Base-by-base conservation (phyloP, 2,797 vertebrate genomes). In the Microhierax caerulescens region DNA sequence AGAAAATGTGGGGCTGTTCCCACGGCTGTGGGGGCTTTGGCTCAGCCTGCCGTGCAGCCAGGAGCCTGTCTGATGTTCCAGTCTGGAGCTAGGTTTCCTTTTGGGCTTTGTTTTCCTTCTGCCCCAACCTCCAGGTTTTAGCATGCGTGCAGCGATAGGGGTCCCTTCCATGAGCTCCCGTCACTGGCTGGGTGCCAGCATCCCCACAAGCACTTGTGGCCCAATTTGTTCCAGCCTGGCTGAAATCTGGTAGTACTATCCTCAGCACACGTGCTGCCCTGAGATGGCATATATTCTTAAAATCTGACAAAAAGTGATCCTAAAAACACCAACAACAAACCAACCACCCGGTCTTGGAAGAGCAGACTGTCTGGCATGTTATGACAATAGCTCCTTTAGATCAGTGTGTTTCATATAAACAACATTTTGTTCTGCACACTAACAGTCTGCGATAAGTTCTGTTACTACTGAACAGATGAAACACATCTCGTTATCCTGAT, bases 371-470 rank as follows among this genome's bases (percentile, higher is more conserved):
- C 14, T 9, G 70, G 39, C 6, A 1, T 83, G 45, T 94, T 95
- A 87, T 81, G 74, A 93, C 83, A 96, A 56, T 21, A 94, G 48
- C 37, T 93, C 60, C 59, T 95, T 95, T 88, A 92, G 63, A 92
- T 86, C 85, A 78, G 37, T 15, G 16, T 89, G 68, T 94, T 98
- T 96, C 88, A 87, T 93, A 93, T 88, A 84, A 97, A 78, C 30
- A 87, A 45, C 12, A 67, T 92, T 94, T 95, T 96, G 54, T 68
- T 88, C 67, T 56, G 21, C 36, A 65, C 23, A 59, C 19, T 95
- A 96, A 85, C 72, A 95, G 53, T 41, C 78, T 75, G 63, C 92
- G 83, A 84, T 89, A 92, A 93, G 41, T 96, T 95, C 63, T 94
- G 37, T 72, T 96, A 67, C 76, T 90, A 69, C 54, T 64, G 78